Conservation (phyloP, 2,888 invertebrate species). For the Apotomis betuletana region DNA sequence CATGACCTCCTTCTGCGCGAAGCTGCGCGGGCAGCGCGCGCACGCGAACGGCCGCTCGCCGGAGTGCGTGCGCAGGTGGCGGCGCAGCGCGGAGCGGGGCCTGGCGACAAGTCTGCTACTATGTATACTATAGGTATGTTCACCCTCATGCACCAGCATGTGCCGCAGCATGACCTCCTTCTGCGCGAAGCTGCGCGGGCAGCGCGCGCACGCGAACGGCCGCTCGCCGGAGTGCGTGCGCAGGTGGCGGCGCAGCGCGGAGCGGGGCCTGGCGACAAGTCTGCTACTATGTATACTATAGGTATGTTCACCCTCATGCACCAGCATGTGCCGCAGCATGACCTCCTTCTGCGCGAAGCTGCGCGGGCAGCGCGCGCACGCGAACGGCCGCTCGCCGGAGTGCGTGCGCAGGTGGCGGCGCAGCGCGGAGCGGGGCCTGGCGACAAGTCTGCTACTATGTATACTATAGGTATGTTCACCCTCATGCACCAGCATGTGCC, state of each 20-base stretch:
- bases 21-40: constrained; percentile 67
- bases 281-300: no score
- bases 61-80: constrained; percentile 88
- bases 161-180: constrained; percentile 87
- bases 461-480: constrained; percentile 47
- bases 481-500: constrained; percentile 81
- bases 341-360: constrained; percentile 90
- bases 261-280: no score
- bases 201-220: constrained; percentile 61
- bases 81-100: constrained; percentile 85
- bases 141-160: constrained; percentile 71
- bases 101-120: no score
- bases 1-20: constrained; percentile 89
- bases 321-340: constrained; percentile 84
- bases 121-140: background rate
- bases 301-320: constrained; percentile 55
- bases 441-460: no score
- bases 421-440: constrained; percentile 86
- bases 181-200: constrained; percentile 85
- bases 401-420: constrained; percentile 88
- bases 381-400: constrained; percentile 80
- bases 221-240: constrained; percentile 86
- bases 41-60: constrained; percentile 77
- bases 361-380: constrained; percentile 60
- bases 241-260: constrained; percentile 87